A percentile compares a stretch with the other conserved stretches of the same genome.
Evolutionary conservation across 2,888 invertebrate genomes (phyloP).

Genomic region (Elysia crispata): DNA sequence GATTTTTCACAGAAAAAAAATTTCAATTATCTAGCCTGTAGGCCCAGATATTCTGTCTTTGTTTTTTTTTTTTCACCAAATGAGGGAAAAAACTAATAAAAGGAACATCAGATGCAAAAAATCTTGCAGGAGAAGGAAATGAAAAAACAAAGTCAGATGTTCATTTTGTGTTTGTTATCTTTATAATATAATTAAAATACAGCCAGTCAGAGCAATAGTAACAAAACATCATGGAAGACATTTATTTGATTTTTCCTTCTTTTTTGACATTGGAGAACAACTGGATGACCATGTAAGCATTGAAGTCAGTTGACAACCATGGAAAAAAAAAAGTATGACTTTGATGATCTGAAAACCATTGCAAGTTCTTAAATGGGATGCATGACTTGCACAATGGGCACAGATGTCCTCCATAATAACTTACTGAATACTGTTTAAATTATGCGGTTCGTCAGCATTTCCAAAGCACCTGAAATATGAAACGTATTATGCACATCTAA

Average conservation of each 20-base stretch:
- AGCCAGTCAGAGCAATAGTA: constrained; percentile 44
- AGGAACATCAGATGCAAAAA: too few relatives aligned
- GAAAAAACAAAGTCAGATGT: constrained; percentile 40
- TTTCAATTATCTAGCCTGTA: too few relatives aligned
- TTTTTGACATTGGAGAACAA: constrained; percentile 25
- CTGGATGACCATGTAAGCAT: too few relatives aligned
- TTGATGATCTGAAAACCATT: not conserved
- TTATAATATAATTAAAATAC: constrained; percentile 42
- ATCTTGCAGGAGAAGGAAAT: constrained; percentile 2
- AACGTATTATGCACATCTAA: too few relatives aligned
- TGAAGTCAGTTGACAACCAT: constrained; percentile 22
- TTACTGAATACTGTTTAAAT: constrained; percentile 40
- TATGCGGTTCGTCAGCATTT: too few relatives aligned
- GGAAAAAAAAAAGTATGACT: constrained; percentile 21
- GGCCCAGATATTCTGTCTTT: too few relatives aligned
- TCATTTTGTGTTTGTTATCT: constrained; percentile 40
- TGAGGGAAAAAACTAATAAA: too few relatives aligned
- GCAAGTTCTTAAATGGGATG: too few relatives aligned
- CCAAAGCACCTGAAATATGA: too few relatives aligned
- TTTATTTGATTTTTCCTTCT: constrained; percentile 44
- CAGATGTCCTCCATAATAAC: constrained; percentile 18
- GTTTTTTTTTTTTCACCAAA: too few relatives aligned
- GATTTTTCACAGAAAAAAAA: too few relatives aligned
- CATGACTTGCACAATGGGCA: too few relatives aligned
- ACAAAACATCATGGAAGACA: constrained; percentile 49